phyloP scores from a whole-genome alignment of 1,140 invertebrate species.

The Trinorchestia longiramus region DNA sequence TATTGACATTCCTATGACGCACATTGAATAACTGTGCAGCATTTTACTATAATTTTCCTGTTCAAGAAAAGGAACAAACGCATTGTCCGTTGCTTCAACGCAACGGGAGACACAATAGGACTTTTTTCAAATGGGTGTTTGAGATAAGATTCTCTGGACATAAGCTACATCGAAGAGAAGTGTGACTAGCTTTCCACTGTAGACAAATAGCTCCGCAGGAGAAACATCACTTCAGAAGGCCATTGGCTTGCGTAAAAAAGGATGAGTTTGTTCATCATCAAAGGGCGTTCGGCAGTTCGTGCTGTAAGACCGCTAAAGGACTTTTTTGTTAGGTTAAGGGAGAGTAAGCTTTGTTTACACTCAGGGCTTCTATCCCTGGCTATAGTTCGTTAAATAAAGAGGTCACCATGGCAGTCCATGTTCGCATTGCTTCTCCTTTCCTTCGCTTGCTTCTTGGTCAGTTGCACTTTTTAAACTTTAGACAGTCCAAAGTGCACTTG shows the following conservation, averaged over 20 bases:
- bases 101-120: too few relatives aligned
- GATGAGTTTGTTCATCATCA: not conserved
- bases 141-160: not conserved
- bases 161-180: not conserved
- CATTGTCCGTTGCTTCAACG: too few relatives aligned
- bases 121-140: not conserved
- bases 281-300: not conserved
- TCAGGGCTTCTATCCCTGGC: not conserved
- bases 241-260: not conserved
- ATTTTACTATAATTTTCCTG: not conserved
- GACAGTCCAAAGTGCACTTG: too few relatives aligned
- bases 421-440: too few relatives aligned
- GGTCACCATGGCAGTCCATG: not conserved
- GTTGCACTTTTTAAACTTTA: too few relatives aligned
- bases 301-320: not conserved
- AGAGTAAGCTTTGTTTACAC: not conserved
- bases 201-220: not conserved
- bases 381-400: not conserved
- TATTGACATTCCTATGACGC: not conserved
- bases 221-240: not conserved
- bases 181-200: not conserved
- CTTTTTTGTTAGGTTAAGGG: not conserved
- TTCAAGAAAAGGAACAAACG: too few relatives aligned
- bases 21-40: not conserved
- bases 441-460: too few relatives aligned